A percentile compares a stretch with the other conserved stretches of the same genome.
Conservation (phyloP, 1,140 invertebrate genomes). For the Eufriesea mexicana region DNA sequence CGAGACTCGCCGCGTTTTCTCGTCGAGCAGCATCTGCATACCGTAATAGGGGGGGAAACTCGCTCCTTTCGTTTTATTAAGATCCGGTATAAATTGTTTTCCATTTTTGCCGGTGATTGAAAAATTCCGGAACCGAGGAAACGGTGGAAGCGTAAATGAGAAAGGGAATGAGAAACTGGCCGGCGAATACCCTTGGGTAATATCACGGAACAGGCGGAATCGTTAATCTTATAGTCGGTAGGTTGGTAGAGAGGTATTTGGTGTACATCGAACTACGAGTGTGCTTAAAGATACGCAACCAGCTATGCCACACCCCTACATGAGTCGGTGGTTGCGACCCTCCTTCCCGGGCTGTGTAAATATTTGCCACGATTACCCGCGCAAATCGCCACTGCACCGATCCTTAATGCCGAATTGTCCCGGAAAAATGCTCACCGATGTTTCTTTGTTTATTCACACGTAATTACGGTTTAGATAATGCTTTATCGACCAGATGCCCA, state of each 20-base stretch:
- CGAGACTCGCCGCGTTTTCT: background rate
- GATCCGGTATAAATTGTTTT: background rate
- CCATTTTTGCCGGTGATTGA: background rate
- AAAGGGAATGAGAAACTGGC: constrained; percentile 28
- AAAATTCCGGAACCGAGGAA: constrained; percentile 5
- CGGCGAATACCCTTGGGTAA: constrained; percentile 49
- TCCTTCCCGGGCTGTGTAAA: background rate
- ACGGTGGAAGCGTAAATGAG: constrained; percentile 14
- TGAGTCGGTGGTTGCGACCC: constrained; percentile 32
- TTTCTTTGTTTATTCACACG: background rate
- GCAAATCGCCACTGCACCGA: background rate
- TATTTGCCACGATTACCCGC: background rate
- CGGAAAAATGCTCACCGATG: no score
- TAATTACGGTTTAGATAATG: constrained; percentile 1
- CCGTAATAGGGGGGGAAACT: no score
- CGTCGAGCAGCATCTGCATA: no score
- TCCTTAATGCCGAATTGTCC: background rate
- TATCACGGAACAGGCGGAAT: constrained; percentile 66
- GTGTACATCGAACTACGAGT: constrained; percentile 51
- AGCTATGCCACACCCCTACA: constrained; percentile 36
- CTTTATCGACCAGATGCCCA: background rate
- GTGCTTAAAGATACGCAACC: constrained; percentile 43
- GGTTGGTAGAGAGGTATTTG: constrained; percentile 58
- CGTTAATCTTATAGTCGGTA: constrained; percentile 72
- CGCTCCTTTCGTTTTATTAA: background rate